Conservation (phyloP, 64 coral and sea anemone genomes). For the Dendronephthya gigantea region DNA sequence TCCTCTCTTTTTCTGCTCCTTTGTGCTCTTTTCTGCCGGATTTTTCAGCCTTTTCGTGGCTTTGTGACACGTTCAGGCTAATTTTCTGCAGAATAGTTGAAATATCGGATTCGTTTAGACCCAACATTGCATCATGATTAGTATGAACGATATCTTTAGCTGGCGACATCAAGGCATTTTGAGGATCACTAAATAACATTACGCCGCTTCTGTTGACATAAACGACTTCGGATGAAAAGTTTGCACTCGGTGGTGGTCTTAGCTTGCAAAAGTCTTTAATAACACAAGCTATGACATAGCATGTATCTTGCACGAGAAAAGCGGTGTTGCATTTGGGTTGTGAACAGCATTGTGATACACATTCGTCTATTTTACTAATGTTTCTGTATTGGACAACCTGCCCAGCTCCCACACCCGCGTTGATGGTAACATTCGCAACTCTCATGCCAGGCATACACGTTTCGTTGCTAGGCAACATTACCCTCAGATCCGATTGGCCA, state of each 20-base stretch:
- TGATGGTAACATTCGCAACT: constrained; percentile 61
- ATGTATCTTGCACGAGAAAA: constrained; percentile 55
- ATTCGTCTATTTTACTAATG: constrained; percentile 42
- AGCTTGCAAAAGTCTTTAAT: constrained; percentile 69
- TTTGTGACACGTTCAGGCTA: neutral
- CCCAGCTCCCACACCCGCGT: constrained; percentile 86
- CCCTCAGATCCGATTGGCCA: constrained; percentile 5
- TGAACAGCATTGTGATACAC: constrained; percentile 63
- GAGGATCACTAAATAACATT: constrained; percentile 43
- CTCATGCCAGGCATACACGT: constrained; percentile 62
- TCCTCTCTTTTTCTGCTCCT: neutral
- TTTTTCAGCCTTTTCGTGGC: neutral
- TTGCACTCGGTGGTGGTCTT: constrained; percentile 37
- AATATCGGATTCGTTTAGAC: neutral
- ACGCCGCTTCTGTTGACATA: constrained; percentile 56
- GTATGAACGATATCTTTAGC: neutral
- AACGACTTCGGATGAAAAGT: constrained; percentile 41
- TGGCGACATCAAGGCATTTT: constrained; percentile 41
- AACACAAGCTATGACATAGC: constrained; percentile 67
- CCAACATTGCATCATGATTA: neutral
- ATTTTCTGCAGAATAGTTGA: neutral
- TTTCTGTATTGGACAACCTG: constrained; percentile 69
- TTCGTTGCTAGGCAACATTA: neutral
- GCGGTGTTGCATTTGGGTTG: constrained; percentile 49
- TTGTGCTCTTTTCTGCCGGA: neutral